Evolutionary conservation across 2,888 invertebrate genomes (phyloP).

Genomic region (Saturnia pavonia): DNA sequence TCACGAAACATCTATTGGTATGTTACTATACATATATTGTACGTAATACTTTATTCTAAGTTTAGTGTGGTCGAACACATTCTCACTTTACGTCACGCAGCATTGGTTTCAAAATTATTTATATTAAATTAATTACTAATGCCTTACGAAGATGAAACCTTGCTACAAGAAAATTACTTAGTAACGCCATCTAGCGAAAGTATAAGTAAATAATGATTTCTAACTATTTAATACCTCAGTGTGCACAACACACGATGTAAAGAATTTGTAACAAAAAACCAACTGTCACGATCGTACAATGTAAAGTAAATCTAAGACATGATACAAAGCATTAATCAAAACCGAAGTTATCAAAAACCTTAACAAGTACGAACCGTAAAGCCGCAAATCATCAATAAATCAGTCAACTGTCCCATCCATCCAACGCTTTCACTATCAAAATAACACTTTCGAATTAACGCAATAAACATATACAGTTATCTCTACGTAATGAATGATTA

Average conservation of each 20-base stretch:
- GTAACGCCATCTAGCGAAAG: too few species aligned
- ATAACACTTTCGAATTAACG: slow-evolving; percentile 46
- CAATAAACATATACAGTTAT: slow-evolving; percentile 17
- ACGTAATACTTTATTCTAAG: neutral
- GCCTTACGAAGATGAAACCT: too few species aligned
- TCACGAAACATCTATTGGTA: neutral
- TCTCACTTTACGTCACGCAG: too few species aligned
- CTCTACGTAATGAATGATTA: slow-evolving; percentile 23
- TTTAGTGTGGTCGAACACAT: too few species aligned
- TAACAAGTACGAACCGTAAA: slow-evolving; percentile 7
- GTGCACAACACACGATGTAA: too few species aligned
- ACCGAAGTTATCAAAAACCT: neutral
- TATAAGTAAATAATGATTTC: too few species aligned
- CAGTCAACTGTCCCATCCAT: slow-evolving; percentile 15
- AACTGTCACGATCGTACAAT: neutral
- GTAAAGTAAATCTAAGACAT: neutral
- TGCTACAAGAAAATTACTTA: too few species aligned
- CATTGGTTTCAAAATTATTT: too few species aligned
- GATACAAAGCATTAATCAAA: neutral
- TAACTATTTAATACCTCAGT: too few species aligned
- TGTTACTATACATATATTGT: neutral
- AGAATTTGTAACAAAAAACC: neutral
- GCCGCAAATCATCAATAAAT: slow-evolving; percentile 20
- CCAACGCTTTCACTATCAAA: slow-evolving; percentile 50
- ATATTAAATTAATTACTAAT: too few species aligned